phyloP scores from a whole-genome alignment of 2,888 invertebrate species.

The Idaea aversata region DNA sequence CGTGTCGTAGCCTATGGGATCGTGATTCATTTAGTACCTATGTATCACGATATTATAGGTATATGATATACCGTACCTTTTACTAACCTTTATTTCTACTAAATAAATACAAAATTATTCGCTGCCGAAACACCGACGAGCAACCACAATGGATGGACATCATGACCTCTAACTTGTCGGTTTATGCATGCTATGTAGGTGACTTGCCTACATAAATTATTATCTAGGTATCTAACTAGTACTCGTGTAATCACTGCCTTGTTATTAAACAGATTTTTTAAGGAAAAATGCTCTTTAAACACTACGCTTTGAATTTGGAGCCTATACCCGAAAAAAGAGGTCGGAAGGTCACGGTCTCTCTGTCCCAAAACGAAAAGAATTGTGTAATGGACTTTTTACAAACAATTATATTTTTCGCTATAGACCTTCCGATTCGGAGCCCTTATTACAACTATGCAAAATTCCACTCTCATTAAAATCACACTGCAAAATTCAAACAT shows the following conservation, averaged over 20 bases:
- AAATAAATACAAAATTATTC: background rate
- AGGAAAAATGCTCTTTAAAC: background rate
- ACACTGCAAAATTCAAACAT: no score
- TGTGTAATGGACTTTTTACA: no score
- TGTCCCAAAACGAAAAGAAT: no score
- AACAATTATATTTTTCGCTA: no score
- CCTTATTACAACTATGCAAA: no score
- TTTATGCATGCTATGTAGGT: background rate
- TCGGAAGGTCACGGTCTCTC: no score
- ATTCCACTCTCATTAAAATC: no score
- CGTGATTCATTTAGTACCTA: background rate
- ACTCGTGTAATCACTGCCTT: background rate
- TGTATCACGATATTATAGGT: background rate
- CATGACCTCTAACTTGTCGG: background rate
- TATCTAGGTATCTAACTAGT: background rate
- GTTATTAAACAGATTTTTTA: background rate
- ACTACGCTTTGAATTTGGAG: background rate
- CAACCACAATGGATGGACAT: background rate
- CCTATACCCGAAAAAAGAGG: background rate
- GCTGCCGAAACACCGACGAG: background rate
- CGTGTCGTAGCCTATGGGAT: background rate
- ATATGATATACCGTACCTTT: background rate
- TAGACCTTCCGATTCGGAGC: no score
- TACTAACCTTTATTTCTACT: background rate
- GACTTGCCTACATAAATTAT: conserved; percentile 2